Conservation (phyloP, 2,888 invertebrate genomes). For the Petrolisthes manimaculis region DNA sequence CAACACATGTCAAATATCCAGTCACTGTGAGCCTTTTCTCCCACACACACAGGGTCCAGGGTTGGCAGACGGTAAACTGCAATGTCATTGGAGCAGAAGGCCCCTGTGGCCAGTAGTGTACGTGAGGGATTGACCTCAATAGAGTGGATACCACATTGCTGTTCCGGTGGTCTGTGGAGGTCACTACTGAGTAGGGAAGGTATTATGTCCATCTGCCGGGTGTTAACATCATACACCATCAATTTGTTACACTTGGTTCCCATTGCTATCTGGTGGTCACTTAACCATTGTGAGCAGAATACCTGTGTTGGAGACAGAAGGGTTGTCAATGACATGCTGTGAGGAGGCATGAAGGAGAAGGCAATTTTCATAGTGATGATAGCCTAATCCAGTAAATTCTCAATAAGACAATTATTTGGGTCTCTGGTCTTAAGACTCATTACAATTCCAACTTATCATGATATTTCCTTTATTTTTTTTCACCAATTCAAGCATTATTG, state of each 20-base stretch:
- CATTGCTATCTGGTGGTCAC: slow-evolving; percentile 93
- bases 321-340: too few species aligned
- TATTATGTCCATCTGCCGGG: slow-evolving; percentile 87
- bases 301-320: slow-evolving; percentile 67
- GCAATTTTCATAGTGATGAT: too few species aligned
- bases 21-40: slow-evolving; percentile 90
- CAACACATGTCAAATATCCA: slow-evolving; percentile 94
- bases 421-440: too few species aligned
- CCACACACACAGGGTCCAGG: slow-evolving; percentile 86
- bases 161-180: slow-evolving; percentile 71
- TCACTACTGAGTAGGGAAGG: slow-evolving; percentile 80
- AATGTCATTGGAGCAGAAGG: slow-evolving; percentile 90
- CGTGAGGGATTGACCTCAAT: slow-evolving; percentile 92
- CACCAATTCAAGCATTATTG: too few species aligned
- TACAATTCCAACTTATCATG: too few species aligned
- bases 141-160: slow-evolving; percentile 91
- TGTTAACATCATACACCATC: slow-evolving; percentile 91
- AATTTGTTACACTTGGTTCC: slow-evolving; percentile 98
- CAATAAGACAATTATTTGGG: too few species aligned
- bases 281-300: slow-evolving; percentile 97
- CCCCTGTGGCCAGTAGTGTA: slow-evolving; percentile 91
- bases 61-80: slow-evolving; percentile 93
- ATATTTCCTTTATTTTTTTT: too few species aligned
- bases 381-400: too few species aligned
- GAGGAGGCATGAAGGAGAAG: too few species aligned